Conservation (phyloP, 1,140 invertebrate species). For the Drosophila hydei region DNA sequence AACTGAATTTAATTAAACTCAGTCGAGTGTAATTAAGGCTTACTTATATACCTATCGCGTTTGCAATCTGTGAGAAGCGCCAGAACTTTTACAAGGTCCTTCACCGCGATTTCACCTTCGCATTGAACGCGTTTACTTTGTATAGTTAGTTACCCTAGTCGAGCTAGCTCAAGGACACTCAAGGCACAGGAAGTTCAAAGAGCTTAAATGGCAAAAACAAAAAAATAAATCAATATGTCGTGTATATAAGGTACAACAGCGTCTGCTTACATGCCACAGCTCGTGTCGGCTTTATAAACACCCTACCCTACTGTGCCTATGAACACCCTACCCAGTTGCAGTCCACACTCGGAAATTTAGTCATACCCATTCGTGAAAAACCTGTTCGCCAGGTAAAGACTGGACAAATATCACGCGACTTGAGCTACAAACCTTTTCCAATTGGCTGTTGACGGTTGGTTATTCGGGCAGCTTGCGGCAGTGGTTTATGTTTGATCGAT, state of each 20-base stretch:
- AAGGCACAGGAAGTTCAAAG: slow-evolving; percentile 74
- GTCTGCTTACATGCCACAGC: slow-evolving; percentile 41
- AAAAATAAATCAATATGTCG: slow-evolving; percentile 65
- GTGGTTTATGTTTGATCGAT: slow-evolving; percentile 68
- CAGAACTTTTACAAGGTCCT: slow-evolving; percentile 44
- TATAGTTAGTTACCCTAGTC: slow-evolving; percentile 51
- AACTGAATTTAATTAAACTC: slow-evolving; percentile 9
- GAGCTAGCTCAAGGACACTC: slow-evolving; percentile 62
- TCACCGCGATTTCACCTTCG: slow-evolving; percentile 61
- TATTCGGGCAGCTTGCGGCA: neutral
- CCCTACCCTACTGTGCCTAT: neutral
- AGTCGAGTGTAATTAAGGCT: slow-evolving; percentile 8
- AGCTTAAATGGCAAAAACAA: slow-evolving; percentile 49
- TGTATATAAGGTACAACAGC: slow-evolving; percentile 52
- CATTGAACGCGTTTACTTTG: slow-evolving; percentile 62
- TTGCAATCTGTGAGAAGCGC: slow-evolving; percentile 11
- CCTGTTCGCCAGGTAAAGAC: slow-evolving; percentile 39
- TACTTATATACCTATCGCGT: neutral
- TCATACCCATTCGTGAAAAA: slow-evolving; percentile 42
- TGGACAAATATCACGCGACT: slow-evolving; percentile 75
- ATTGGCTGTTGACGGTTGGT: slow-evolving; percentile 46
- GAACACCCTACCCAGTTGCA: neutral
- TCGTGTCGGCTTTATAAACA: slow-evolving; percentile 55
- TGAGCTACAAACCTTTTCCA: slow-evolving; percentile 56
- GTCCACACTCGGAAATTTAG: slow-evolving; percentile 24